Evolutionary conservation across 2,888 invertebrate species (phyloP).

Genomic region (Abrostola triplasia): DNA sequence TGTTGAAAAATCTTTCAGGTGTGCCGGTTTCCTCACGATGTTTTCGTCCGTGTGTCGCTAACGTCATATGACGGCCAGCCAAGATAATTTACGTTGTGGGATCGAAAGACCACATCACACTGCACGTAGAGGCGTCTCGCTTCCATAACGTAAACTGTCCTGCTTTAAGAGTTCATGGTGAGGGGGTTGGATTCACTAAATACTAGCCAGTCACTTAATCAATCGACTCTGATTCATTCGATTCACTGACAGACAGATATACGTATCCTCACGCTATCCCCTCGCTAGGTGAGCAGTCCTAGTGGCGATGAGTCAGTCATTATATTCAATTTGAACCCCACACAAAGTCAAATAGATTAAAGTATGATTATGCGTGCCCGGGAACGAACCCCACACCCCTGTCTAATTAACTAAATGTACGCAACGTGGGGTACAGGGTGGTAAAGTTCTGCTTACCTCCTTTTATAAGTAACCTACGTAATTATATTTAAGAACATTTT

Average conservation of each 20-base stretch:
- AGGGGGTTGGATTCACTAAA: no score
- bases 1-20: no score
- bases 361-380: constrained; percentile 52
- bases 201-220: not conserved
- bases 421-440: constrained; percentile 43
- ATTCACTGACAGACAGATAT: not conserved
- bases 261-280: constrained; percentile 29
- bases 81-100: no score
- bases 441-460: constrained; percentile 1
- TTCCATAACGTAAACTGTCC: no score
- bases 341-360: constrained; percentile 57
- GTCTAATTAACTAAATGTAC: constrained; percentile 76
- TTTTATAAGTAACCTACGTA: not conserved
- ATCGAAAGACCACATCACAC: no score
- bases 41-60: no score
- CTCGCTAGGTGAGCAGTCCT: constrained; percentile 29
- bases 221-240: not conserved
- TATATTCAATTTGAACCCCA: constrained; percentile 57
- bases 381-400: constrained; percentile 54
- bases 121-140: no score
- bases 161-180: no score
- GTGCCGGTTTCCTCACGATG: no score
- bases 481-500: not conserved
- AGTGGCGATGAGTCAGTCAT: constrained; percentile 53
- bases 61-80: no score